Evolutionary conservation across 2,888 invertebrate genomes (phyloP).

Genomic region (Eumacrocentrus americanus): DNA sequence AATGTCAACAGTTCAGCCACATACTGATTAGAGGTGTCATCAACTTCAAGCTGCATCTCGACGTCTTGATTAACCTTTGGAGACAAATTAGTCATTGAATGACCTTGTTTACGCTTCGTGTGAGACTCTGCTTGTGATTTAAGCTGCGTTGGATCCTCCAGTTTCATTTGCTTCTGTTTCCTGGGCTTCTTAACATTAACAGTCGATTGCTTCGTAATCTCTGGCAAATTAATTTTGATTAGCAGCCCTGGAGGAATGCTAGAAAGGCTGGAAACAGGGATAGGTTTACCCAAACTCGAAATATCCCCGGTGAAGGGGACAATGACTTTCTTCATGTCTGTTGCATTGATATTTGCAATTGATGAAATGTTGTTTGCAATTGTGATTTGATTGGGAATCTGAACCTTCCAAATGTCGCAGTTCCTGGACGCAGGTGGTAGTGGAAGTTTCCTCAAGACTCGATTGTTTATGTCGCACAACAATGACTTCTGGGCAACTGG

Average conservation of each 20-base stretch:
- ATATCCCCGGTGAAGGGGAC: constrained; percentile 57
- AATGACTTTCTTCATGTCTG: constrained; percentile 55
- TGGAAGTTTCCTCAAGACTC: constrained; percentile 50
- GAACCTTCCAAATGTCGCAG: constrained; percentile 30
- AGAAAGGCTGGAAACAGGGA: constrained; percentile 57
- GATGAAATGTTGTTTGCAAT: constrained; percentile 46
- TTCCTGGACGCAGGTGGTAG: constrained; percentile 45
- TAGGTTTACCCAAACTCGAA: constrained; percentile 55
- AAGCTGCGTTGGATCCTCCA: not conserved
- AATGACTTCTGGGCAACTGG: constrained; percentile 37
- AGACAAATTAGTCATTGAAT: too few relatives aligned
- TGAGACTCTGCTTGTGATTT: not conserved
- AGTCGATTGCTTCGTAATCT: constrained; percentile 40
- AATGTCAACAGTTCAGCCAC: constrained; percentile 1
- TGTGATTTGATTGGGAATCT: constrained; percentile 45
- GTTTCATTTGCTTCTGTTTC: constrained; percentile 25
- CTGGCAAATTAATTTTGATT: constrained; percentile 57
- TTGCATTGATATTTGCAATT: constrained; percentile 41
- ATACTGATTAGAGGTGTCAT: not conserved
- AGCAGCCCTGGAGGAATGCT: constrained; percentile 58
- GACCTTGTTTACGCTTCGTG: too few relatives aligned
- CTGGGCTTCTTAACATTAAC: constrained; percentile 37
- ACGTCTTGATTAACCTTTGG: not conserved
- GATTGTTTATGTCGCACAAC: constrained; percentile 46
- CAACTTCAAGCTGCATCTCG: not conserved